Evolutionary conservation across 2,113 vertebrate genomes (phyloP).

Genomic region (Calidris pygmaea): DNA sequence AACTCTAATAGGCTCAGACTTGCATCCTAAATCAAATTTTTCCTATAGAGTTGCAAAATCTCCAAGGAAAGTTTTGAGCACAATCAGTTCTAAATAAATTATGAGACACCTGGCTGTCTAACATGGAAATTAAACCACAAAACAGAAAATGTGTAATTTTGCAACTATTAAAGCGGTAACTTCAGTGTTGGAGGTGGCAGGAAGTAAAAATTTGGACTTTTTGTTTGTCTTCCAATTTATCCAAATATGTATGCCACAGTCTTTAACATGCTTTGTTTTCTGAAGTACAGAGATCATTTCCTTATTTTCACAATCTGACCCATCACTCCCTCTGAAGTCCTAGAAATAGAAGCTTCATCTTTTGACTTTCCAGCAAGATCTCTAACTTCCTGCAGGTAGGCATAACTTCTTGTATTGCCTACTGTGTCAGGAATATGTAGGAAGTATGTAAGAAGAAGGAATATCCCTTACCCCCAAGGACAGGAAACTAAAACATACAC

Average conservation of each 20-base stretch:
- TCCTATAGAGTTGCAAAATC: neutral
- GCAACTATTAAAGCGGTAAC: neutral
- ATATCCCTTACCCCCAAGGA: neutral
- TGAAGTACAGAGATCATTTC: neutral
- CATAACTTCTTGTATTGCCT: neutral
- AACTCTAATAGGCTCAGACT: neutral
- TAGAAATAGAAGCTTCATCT: neutral
- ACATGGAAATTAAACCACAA: neutral
- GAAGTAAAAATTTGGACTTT: neutral
- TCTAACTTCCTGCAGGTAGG: neutral
- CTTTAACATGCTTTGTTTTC: neutral
- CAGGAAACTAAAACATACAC: neutral
- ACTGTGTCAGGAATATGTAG: neutral
- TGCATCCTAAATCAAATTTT: neutral
- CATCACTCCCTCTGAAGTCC: neutral
- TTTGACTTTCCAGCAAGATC: neutral
- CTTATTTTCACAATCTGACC: neutral
- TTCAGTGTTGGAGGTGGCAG: neutral
- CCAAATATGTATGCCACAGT: neutral
- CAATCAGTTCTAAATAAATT: constrained; percentile 14
- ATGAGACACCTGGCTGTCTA: neutral
- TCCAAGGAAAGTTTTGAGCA: neutral
- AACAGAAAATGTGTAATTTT: constrained; percentile 2
- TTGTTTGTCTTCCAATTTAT: neutral
- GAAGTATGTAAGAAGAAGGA: neutral